Evolutionary conservation across 1,140 invertebrate species (phyloP), one percentile per base, ranked within the genome.

Genomic region (Arctopsyche grandis): DNA sequence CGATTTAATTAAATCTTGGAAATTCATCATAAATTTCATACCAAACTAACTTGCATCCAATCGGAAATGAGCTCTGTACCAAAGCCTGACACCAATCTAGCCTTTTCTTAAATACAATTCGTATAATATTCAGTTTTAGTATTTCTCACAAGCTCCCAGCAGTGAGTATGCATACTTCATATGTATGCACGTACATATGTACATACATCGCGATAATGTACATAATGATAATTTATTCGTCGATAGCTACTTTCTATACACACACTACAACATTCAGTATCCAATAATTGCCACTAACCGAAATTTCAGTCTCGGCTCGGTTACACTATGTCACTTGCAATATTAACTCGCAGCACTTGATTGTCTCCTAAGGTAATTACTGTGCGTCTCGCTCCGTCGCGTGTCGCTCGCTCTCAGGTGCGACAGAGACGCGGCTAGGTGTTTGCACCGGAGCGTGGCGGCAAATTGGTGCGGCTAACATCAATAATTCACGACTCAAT

Each of bases 401-500:
- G 0, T 21, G 43, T 74, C 44, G 43, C 9, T 10, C 9, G 9
- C 43, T n/a, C 19, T 1, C 69, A 10, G 4, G 70, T 21, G 70
- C 43, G 70, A 74, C n/a, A 22, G 44, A 52, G 70, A 48, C 70
- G 24, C 10, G 12, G 12, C 16, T 26, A 43, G 0, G 70, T 52
- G 44, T 74, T 74, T 74, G 44, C 21, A 48, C 46, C 16, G 70
- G 38, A 74, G 70, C 46, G 70, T 46, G 16, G 70, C 70, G 21
- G 70, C 21, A 74, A 74, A 74, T 74, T 74, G 70, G 70, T 74
- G 38, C 38, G 70, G 70, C 38, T 74, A 19, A 46, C 44, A 74
- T 74, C 24, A 74, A 74, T 74, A 74, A 74, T 74, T 74, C 70
- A 74, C 38, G 24, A 44, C 70, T 74, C 70, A 74, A 74, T 74